phyloP scores from a whole-genome alignment of 2,113 vertebrate genomes.

The Pyxicephalus adspersus region DNA sequence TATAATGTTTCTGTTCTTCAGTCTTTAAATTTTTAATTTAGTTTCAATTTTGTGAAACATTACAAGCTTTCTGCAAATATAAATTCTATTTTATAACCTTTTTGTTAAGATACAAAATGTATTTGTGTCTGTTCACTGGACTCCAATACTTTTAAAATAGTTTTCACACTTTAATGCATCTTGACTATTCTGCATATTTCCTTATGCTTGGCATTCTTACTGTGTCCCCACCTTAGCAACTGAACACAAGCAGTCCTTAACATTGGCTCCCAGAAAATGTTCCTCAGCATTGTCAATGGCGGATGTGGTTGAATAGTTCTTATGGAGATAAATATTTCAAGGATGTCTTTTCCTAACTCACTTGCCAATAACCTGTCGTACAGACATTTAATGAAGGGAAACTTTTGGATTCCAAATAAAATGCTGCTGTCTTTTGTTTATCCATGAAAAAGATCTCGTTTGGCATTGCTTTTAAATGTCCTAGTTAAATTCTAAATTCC shows the following conservation, averaged over 20 bases:
- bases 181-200: background rate
- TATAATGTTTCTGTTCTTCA: too few relatives aligned
- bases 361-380: conserved; percentile 19
- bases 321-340: background rate
- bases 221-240: conserved; percentile 43
- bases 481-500: background rate
- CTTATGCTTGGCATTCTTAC: conserved; percentile 16
- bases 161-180: background rate
- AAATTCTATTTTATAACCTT: too few relatives aligned
- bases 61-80: too few relatives aligned
- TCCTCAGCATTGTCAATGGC: conserved; percentile 6
- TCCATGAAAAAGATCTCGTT: background rate
- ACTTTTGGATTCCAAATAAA: background rate
- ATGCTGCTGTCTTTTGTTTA: background rate
- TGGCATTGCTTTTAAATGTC: background rate
- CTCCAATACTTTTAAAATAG: background rate
- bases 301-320: conserved; percentile 7
- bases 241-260: conserved; percentile 34
- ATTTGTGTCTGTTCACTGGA: too few relatives aligned
- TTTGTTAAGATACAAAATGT: too few relatives aligned
- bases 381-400: background rate
- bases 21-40: too few relatives aligned
- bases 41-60: too few relatives aligned
- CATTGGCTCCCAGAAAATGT: conserved; percentile 5
- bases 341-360: background rate